Evolutionary conservation across 1,140 invertebrate species (phyloP).

Genomic region (Lineus longissimus): DNA sequence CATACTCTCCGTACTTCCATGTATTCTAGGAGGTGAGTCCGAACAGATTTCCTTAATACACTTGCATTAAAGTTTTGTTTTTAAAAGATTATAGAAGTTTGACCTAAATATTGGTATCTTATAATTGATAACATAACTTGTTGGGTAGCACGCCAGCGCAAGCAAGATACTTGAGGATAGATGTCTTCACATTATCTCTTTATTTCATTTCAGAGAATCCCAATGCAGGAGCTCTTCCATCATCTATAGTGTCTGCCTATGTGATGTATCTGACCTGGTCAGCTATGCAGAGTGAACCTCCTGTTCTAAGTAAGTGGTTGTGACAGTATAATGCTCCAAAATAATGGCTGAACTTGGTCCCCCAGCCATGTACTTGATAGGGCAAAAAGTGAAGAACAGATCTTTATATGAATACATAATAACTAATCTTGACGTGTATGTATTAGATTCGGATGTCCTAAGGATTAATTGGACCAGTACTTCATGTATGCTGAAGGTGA

Average conservation of each 20-base stretch:
- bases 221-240: slow-evolving; percentile 65
- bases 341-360: not conserved
- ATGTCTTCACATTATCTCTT: not conserved
- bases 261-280: slow-evolving; percentile 97
- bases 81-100: not conserved
- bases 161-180: no score
- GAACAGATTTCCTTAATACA: no score
- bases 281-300: slow-evolving; percentile 84
- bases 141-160: not conserved
- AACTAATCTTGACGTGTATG: no score
- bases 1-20: slow-evolving; percentile 77
- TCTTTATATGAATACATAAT: no score
- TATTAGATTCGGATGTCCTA: no score
- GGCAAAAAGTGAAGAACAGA: no score
- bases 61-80: no score
- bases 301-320: slow-evolving; percentile 36
- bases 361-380: no score
- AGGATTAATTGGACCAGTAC: no score
- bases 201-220: slow-evolving; percentile 37
- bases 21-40: slow-evolving; percentile 51
- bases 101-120: not conserved
- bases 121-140: slow-evolving; percentile 2
- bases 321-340: not conserved
- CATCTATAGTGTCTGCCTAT: slow-evolving; percentile 90
- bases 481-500: no score